Evolutionary conservation across 2,888 invertebrate species (phyloP).

Genomic region (Trimorus sp.): DNA sequence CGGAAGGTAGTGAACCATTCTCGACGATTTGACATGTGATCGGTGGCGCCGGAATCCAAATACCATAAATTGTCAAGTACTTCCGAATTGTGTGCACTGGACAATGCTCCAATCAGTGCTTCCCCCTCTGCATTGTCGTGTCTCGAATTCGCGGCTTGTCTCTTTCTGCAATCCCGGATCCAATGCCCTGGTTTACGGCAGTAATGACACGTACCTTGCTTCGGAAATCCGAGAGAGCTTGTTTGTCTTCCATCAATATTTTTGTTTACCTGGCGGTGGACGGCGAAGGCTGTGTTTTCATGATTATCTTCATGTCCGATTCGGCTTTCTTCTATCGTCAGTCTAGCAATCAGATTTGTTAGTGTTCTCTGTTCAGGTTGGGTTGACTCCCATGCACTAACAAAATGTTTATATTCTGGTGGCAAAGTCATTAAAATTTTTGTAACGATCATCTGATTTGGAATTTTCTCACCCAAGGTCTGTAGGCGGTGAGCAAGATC

Average conservation of each 20-base stretch:
- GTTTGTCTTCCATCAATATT: neutral
- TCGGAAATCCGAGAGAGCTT: conserved; percentile 9
- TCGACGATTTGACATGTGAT: conserved; percentile 66
- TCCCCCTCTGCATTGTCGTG: too few species aligned
- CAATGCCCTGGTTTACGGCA: conserved; percentile 23
- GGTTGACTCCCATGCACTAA: conserved; percentile 67
- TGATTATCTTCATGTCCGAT: neutral
- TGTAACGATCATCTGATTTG: conserved; percentile 67
- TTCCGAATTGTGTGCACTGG: too few species aligned
- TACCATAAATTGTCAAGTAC: too few species aligned
- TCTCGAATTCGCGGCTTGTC: conserved; percentile 5
- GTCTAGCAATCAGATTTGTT: conserved; percentile 42
- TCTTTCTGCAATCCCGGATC: conserved; percentile 19
- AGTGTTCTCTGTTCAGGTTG: conserved; percentile 46
- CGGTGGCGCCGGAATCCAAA: neutral
- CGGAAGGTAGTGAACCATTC: conserved; percentile 60
- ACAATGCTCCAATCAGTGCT: too few species aligned
- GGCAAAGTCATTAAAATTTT: conserved; percentile 69
- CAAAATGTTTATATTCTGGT: conserved; percentile 63
- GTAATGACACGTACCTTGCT: neutral
- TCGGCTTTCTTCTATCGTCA: conserved; percentile 46
- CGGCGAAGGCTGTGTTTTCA: neutral
- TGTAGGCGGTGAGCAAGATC: conserved; percentile 63
- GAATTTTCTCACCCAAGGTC: conserved; percentile 59
- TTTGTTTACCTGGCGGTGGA: neutral